Evolutionary conservation across 2,113 vertebrate species (phyloP).

Genomic region (Macrotus californicus): DNA sequence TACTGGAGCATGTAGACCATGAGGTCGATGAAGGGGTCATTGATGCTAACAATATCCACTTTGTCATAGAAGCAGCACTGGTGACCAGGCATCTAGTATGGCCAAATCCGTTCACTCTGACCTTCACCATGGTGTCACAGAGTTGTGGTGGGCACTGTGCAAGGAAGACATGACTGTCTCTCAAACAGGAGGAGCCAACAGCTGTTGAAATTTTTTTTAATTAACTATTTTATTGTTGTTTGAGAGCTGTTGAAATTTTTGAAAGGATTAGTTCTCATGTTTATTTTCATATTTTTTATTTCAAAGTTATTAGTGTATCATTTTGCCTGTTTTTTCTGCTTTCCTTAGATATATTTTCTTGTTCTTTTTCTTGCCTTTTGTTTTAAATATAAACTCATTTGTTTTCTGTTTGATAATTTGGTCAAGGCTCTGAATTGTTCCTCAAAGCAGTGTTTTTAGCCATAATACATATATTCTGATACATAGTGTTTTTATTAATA

Average conservation of each 20-base stretch:
- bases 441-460: background rate
- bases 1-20: background rate
- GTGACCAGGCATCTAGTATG: constrained; percentile 86
- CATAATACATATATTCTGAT: background rate
- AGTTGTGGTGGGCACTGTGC: no score
- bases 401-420: background rate
- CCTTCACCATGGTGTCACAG: no score
- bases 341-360: background rate
- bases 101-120: no score
- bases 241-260: background rate
- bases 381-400: constrained; percentile 15
- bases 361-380: background rate
- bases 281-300: constrained; percentile 5
- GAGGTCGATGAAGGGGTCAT: background rate
- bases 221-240: no score
- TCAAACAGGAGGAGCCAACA: no score
- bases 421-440: background rate
- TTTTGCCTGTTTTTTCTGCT: background rate
- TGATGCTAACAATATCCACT: background rate
- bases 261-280: background rate
- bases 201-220: no score
- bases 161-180: no score
- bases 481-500: background rate
- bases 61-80: constrained; percentile 78
- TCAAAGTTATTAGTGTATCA: background rate